phyloP scores from a whole-genome alignment of 2,797 vertebrate genomes.

The Coranthus polyacanthus region DNA sequence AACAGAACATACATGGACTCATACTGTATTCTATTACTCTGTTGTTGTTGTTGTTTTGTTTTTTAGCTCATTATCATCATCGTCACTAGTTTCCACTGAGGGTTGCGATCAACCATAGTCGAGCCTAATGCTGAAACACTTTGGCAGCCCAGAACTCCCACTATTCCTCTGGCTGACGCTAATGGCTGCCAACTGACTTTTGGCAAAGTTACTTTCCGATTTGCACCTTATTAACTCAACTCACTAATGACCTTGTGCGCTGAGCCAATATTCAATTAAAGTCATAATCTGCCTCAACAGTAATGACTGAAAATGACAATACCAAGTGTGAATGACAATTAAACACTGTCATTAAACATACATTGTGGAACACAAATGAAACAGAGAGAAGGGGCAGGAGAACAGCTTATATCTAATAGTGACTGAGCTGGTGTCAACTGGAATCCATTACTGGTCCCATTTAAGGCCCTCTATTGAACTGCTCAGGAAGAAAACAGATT shows the following conservation, averaged over 20 bases:
- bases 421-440: constrained; percentile 52
- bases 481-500: constrained; percentile 33
- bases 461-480: constrained; percentile 34
- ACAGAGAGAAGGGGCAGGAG: constrained; percentile 19
- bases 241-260: constrained; percentile 49
- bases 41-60: too few species aligned
- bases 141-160: constrained; percentile 10
- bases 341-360: constrained; percentile 59
- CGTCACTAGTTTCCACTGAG: constrained; percentile 1
- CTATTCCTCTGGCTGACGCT: constrained; percentile 24
- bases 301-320: constrained; percentile 47
- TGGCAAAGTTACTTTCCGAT: constrained; percentile 56
- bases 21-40: too few species aligned
- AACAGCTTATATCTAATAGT: constrained; percentile 49
- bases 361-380: constrained; percentile 58
- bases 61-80: constrained; percentile 1
- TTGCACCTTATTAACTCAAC: constrained; percentile 53
- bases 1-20: too few species aligned
- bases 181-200: constrained; percentile 47
- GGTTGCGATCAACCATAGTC: neutral
- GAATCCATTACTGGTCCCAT: constrained; percentile 55
- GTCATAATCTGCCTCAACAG: constrained; percentile 54
- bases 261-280: constrained; percentile 64
- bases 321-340: constrained; percentile 53
- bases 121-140: neutral